Evolutionary conservation across 1,140 invertebrate genomes (phyloP), one percentile per base, ranked within the genome.

Genomic region (Ruditapes philippinarum): DNA sequence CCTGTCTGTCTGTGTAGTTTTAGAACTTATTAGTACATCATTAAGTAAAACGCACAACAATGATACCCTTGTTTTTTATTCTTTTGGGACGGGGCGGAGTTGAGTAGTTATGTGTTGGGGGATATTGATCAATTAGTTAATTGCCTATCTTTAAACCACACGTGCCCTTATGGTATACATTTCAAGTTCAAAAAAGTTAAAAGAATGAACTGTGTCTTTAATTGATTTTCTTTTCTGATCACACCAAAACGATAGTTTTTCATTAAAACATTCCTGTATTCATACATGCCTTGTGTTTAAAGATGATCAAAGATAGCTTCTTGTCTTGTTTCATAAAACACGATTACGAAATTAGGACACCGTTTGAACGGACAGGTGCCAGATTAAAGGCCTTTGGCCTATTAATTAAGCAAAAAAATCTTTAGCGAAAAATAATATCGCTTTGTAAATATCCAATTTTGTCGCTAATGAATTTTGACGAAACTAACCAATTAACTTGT

Each of bases 401-500:
- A 51, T 49, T 76, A 76, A 76, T 76, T 76, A 76, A 51, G 45
- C 40, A 45, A 76, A 45, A 76, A 40, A 76, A 40, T 17, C 28
- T n/a, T 22, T 4, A 12, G n/a, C n/a, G 28, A 25, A 70, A 70
- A 70, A 70, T 70, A 40, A 70, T 40, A 70, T 70, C 33, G 65
- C n/a, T 38, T 70, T 70, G 65, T 70, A 38, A 70, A 70, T 36
- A 70, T 70, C 65, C 65, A 70, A 70, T 70, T 65, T 70, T 70
- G 65, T 70, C 65, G 49, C 74, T 51, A 78, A 78, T 78, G 74
- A 78, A 78, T 51, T 78, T 78, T 14, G 74, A 51, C 31, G 74
- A 78, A 78, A 78, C 74, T 45, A 74, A 51, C 74, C 45, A 78
- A 78, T 78, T 78, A 78, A 78, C n/a, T 78, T 78, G 74, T 51